Evolutionary conservation across 2,113 vertebrate genomes (phyloP).

Genomic region (Geococcyx californianus): DNA sequence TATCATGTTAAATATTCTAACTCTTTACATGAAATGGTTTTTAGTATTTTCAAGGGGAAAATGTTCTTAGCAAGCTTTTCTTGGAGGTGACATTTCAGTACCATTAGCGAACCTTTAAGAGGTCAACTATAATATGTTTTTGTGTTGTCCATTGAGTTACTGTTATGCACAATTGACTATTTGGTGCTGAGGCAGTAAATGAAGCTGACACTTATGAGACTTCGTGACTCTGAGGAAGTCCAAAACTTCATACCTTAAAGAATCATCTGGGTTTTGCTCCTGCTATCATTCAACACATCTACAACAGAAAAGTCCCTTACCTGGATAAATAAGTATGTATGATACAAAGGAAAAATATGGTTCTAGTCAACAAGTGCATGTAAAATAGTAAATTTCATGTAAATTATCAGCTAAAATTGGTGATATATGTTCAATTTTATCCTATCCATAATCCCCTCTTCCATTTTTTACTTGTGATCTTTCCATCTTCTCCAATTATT

Average conservation of each 20-base stretch:
- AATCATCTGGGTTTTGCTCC: neutral
- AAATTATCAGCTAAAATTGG: neutral
- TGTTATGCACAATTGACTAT: neutral
- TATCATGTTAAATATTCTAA: neutral
- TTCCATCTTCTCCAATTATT: neutral
- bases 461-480: neutral
- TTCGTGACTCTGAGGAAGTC: neutral
- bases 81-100: neutral
- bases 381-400: neutral
- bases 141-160: neutral
- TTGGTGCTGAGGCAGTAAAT: neutral
- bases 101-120: neutral
- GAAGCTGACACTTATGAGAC: neutral
- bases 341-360: neutral
- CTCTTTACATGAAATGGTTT: neutral
- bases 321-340: neutral
- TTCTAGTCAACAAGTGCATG: neutral
- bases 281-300: neutral
- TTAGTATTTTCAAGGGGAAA: neutral
- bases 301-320: neutral
- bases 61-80: neutral
- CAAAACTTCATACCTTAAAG: neutral
- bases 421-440: neutral
- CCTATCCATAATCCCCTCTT: neutral
- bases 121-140: accelerated